phyloP scores from a whole-genome alignment of 1,140 invertebrate genomes.

The Argopecten irradians region DNA sequence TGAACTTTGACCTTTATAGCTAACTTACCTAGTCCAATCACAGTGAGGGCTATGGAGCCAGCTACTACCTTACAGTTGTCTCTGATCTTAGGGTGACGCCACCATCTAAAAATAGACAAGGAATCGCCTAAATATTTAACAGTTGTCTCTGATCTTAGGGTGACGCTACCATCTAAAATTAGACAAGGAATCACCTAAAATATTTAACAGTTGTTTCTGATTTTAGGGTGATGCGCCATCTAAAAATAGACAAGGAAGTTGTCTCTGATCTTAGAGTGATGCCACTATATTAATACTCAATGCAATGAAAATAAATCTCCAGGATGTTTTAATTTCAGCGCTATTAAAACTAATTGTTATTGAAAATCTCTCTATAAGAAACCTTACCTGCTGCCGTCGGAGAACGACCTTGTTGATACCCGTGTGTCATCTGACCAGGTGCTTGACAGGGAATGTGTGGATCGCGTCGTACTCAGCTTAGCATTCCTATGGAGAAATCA shows the following conservation, averaged over 20 bases:
- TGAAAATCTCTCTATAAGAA: too few relatives aligned
- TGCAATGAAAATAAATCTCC: neutral
- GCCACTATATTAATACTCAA: conserved; percentile 82
- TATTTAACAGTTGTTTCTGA: conserved; percentile 89
- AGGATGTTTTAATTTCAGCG: too few relatives aligned
- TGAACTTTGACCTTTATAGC: neutral
- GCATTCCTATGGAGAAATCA: too few relatives aligned
- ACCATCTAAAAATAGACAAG: conserved; percentile 81
- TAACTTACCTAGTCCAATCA: conserved; percentile 84
- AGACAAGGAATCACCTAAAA: conserved; percentile 25
- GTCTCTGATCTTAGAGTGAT: conserved; percentile 88
- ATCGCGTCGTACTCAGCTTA: conserved; percentile 22
- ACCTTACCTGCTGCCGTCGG: neutral
- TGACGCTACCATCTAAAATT: conserved; percentile 85
- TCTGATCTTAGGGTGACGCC: conserved; percentile 88
- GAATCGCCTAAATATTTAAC: conserved; percentile 81
- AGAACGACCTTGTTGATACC: conserved; percentile 30
- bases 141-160: conserved; percentile 89
- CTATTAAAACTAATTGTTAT: too few relatives aligned
- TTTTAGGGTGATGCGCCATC: conserved; percentile 89
- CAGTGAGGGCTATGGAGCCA: conserved; percentile 85
- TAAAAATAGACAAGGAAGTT: conserved; percentile 80
- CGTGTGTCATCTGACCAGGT: conserved; percentile 38
- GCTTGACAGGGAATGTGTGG: conserved; percentile 26
- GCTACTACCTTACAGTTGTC: conserved; percentile 91